Percentiles rank a stretch among this genome's conserved stretches.
Evolutionary conservation across 2,888 invertebrate species (phyloP).

Genomic region (Trissolcus japonicus): DNA sequence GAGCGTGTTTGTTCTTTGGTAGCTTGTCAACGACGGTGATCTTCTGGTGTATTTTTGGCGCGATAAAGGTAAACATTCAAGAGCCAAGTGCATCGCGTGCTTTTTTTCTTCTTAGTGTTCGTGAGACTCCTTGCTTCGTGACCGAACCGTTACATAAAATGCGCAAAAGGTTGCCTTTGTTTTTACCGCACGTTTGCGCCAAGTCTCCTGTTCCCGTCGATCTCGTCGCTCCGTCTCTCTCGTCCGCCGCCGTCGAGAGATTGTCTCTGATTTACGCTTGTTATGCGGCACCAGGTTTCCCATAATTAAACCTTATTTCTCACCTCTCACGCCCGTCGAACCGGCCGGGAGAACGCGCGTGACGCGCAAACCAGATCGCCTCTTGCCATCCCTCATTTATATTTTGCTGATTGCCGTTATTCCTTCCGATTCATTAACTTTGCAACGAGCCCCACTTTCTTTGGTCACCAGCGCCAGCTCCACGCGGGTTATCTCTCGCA

Average conservation of each 20-base stretch:
- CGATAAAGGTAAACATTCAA: slow-evolving; percentile 55
- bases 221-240: slow-evolving; percentile 47
- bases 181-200: slow-evolving; percentile 58
- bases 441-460: slow-evolving; percentile 41
- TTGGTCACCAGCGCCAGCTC: slow-evolving; percentile 19
- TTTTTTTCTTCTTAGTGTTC: slow-evolving; percentile 51
- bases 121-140: slow-evolving; percentile 62
- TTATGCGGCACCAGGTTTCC: slow-evolving; percentile 62
- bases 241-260: slow-evolving; percentile 45
- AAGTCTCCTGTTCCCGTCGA: slow-evolving; percentile 57
- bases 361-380: slow-evolving; percentile 68
- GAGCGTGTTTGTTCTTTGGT: slow-evolving; percentile 26
- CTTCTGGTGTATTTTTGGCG: slow-evolving; percentile 51
- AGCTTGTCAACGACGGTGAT: slow-evolving; percentile 52
- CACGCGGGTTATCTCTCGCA: slow-evolving; percentile 12
- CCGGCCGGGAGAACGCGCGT: slow-evolving; percentile 66
- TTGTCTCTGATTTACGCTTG: slow-evolving; percentile 61
- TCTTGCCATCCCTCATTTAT: slow-evolving; percentile 70
- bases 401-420: slow-evolving; percentile 75
- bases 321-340: slow-evolving; percentile 60
- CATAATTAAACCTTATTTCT: slow-evolving; percentile 71
- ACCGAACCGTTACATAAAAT: slow-evolving; percentile 63
- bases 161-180: slow-evolving; percentile 59
- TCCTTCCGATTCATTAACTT: slow-evolving; percentile 69
- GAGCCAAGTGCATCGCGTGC: slow-evolving; percentile 56